These are phyloP conservation scores for Dicycla oo DNA, from an alignment of 2,888 invertebrate genomes.

Conservation along the genomic window DNA sequence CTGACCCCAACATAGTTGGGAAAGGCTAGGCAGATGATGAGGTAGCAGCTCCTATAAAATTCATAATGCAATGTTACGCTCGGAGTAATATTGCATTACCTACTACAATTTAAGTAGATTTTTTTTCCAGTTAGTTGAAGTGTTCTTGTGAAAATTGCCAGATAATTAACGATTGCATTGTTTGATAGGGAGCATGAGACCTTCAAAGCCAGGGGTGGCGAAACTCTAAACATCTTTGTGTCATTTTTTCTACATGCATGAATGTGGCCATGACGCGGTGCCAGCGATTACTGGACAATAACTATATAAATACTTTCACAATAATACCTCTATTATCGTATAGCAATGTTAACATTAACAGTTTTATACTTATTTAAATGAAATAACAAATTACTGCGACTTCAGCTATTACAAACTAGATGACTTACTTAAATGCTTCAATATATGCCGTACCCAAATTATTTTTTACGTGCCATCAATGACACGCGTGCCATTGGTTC, in stretches of 20 bases:
- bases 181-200: too few species aligned
- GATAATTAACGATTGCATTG: neutral
- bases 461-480: too few species aligned
- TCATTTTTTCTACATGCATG: too few species aligned
- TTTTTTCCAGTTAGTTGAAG: neutral
- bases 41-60: slow-evolving; percentile 14
- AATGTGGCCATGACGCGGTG: neutral
- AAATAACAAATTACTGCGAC: neutral
- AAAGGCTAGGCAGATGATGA: too few species aligned
- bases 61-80: slow-evolving; percentile 4
- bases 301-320: too few species aligned
- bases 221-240: neutral
- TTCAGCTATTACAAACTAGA: too few species aligned
- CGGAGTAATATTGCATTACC: slow-evolving; percentile 8
- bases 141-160: neutral
- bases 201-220: too few species aligned
- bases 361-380: neutral
- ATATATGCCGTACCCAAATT: too few species aligned
- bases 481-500: too few species aligned
- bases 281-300: neutral
- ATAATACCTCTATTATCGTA: too few species aligned
- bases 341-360: neutral
- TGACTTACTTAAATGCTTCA: too few species aligned
- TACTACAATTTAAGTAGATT: neutral
- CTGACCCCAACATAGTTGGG: too few species aligned